phyloP scores from a whole-genome alignment of 2,113 vertebrate genomes.

The Ptilorrhoa leucosticta region DNA sequence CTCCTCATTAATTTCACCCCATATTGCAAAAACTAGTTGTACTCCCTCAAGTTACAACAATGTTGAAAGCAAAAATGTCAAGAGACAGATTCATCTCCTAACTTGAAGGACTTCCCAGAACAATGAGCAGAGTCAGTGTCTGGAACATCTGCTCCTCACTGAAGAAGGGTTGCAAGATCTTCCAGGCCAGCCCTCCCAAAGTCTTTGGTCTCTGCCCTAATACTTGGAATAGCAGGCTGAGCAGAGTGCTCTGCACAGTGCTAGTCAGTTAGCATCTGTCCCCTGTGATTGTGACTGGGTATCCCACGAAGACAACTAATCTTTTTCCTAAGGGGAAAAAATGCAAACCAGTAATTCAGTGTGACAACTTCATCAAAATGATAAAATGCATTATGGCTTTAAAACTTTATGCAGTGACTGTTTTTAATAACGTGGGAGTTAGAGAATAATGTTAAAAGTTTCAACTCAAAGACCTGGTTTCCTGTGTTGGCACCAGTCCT shows the following conservation, averaged over 20 bases:
- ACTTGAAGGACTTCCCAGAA: constrained; percentile 19
- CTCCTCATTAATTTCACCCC: not conserved
- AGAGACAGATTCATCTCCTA: not conserved
- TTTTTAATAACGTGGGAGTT: not conserved
- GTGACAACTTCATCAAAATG: constrained; percentile 19
- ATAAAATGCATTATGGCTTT: not conserved
- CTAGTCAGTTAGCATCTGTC: not conserved
- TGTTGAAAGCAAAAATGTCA: not conserved
- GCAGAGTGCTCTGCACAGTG: not conserved
- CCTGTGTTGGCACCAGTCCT: not conserved
- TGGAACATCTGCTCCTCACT: not conserved
- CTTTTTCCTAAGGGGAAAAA: not conserved
- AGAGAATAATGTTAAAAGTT: constrained; percentile 28
- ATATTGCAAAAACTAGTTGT: not conserved
- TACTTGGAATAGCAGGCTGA: not conserved
- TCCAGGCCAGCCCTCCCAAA: not conserved
- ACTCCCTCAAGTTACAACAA: not conserved
- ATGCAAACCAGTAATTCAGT: constrained; percentile 10
- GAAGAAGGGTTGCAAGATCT: not conserved
- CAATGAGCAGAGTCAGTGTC: not conserved
- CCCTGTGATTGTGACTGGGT: not conserved
- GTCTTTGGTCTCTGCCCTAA: not conserved
- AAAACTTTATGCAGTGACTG: not conserved
- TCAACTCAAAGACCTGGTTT: constrained; percentile 29
- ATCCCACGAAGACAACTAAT: not conserved